A percentile compares a stretch with the other conserved stretches of the same genome.
These are phyloP conservation scores for Loriculus beryllinus DNA, from an alignment of 2,797 vertebrate species.

Conservation along the genomic window DNA sequence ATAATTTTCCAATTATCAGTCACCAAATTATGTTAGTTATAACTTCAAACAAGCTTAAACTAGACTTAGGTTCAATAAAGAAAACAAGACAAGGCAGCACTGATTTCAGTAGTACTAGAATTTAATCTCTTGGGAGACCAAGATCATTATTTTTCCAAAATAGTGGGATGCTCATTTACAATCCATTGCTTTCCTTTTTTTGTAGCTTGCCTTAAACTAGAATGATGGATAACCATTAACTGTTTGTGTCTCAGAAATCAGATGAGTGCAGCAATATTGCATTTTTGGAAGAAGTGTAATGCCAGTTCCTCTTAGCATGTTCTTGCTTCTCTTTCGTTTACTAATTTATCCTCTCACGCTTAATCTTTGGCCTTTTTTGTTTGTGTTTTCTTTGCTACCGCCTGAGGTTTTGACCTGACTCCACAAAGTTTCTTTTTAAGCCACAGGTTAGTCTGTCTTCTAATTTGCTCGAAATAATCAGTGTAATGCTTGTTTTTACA, in stretches of 20 bases:
- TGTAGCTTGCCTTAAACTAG: slow-evolving; percentile 13
- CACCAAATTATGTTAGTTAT: not conserved
- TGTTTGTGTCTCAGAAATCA: not conserved
- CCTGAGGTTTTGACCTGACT: slow-evolving; percentile 70
- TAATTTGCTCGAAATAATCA: slow-evolving; percentile 52
- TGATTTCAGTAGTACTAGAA: not conserved
- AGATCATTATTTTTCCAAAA: not conserved
- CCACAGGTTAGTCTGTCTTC: slow-evolving; percentile 67
- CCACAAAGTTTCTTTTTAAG: slow-evolving; percentile 70
- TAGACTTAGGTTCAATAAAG: not conserved
- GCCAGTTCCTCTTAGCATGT: not conserved
- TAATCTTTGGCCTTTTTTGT: slow-evolving; percentile 63
- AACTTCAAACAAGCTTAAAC: not conserved
- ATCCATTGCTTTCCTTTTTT: not conserved
- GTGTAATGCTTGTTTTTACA: slow-evolving; percentile 26
- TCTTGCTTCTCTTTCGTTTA: slow-evolving; percentile 17
- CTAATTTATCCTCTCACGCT: slow-evolving; percentile 62
- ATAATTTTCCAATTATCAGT: not conserved
- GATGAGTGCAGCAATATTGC: not conserved
- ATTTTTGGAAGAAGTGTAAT: not conserved
- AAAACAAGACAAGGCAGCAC: not conserved
- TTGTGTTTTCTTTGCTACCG: slow-evolving; percentile 57
- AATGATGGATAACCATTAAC: slow-evolving; percentile 1
- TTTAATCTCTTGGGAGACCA: not conserved
- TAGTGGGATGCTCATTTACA: not conserved